Base-by-base conservation (phyloP, 2,888 invertebrate genomes). In the Xiphydria camelus region DNA sequence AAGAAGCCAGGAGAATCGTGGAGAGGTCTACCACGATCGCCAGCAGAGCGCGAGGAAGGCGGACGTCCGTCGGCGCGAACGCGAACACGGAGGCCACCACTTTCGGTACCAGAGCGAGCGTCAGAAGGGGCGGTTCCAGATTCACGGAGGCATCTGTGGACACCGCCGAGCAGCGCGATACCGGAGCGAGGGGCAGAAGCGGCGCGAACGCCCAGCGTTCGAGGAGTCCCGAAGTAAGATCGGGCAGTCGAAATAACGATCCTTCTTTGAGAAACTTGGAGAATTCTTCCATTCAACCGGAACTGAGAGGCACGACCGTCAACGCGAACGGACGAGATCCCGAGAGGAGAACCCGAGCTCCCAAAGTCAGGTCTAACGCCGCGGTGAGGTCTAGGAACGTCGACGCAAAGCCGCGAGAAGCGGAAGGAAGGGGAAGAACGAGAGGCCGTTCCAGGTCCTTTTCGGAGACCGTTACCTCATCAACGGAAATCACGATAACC, bases 11-110 rank as follows among this genome's bases (percentile, higher is more conserved):
- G 15, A 23, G 9, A 10, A 35, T 19, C 12, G 4, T 10, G 7
- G 51, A 53, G n/a, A 43, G 12, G 15, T 19, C 46, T 4, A 33
- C 51, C 4, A 25, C 41, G 7, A 12, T 48, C 4, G 40, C 19
- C 29, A 26, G 40, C 1, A 36, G 41, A 37, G 34, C 39, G 4
- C 12, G 25, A 9, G 29, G 46, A 4, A 49, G 59, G 17, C 56
- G 65, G 47, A 61, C 61, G 17, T 47, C 53, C 0, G 61, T 59
- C 1, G 58, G 47, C 22, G 56, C 51, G 26, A 38, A 12, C 7
- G 55, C 12, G 4, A 43, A 42, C 2, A 45, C 51, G 2, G 42
- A 36, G 1, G 60, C 54, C 12, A 21, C 49, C 1, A 35, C n/a
- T 2, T 43, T 22, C 10, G n/a, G 21, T 20, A 10, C 21, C 4